Evolutionary conservation across 2,797 vertebrate species (phyloP).

Genomic region (Semaprochilodus insignis): DNA sequence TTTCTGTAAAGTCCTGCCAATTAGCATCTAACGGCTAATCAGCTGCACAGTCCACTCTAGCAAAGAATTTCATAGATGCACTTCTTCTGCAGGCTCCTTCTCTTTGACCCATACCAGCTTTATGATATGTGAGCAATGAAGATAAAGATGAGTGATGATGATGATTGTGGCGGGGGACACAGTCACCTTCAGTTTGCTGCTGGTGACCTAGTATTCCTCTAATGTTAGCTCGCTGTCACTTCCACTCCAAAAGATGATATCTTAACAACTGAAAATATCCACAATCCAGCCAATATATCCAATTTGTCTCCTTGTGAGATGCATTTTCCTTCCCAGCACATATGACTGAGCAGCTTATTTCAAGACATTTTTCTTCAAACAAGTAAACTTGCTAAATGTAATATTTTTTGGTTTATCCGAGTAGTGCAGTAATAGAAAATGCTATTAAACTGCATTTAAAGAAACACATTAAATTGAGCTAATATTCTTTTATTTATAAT

Average conservation of each 20-base stretch:
- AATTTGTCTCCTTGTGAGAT: background rate
- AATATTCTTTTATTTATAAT: too few relatives aligned
- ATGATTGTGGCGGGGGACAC: slow-evolving; percentile 17
- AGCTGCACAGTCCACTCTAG: too few relatives aligned
- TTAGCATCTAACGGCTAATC: background rate
- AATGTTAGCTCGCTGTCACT: background rate
- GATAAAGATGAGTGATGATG: slow-evolving; percentile 18
- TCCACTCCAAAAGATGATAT: slow-evolving; percentile 7
- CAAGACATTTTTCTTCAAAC: background rate
- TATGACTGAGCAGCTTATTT: background rate
- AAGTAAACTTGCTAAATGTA: background rate
- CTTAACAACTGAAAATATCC: background rate
- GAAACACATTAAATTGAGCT: too few relatives aligned
- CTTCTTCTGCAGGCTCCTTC: background rate
- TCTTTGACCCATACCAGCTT: background rate
- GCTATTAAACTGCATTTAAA: too few relatives aligned
- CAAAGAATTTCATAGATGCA: background rate
- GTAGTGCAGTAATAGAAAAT: background rate
- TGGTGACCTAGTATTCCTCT: background rate
- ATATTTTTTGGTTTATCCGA: background rate
- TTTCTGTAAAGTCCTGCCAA: background rate
- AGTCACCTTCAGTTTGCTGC: slow-evolving; percentile 17
- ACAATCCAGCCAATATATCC: background rate
- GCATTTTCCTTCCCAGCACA: background rate
- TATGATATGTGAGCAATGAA: background rate